Conservation (phyloP, 2,888 invertebrate genomes). For the Hydrotaea diabolus region DNA sequence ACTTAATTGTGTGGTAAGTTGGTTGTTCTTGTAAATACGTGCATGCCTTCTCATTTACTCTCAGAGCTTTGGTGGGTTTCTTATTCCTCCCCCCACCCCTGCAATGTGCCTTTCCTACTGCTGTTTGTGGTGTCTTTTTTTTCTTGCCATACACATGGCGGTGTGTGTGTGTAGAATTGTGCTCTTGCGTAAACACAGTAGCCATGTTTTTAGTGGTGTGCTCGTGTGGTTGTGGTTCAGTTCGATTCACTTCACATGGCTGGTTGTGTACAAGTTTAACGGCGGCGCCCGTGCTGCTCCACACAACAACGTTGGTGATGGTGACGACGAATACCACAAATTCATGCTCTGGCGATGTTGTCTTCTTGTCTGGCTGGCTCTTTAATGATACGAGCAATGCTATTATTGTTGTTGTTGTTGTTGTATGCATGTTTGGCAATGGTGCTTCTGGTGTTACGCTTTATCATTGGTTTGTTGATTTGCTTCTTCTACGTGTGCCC, state of each 20-base stretch:
- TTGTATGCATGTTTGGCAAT: constrained; percentile 51
- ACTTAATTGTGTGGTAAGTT: constrained; percentile 7
- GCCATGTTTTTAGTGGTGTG: constrained; percentile 64
- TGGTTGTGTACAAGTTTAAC: constrained; percentile 23
- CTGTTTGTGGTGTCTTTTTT: not conserved
- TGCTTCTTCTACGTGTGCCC: constrained; percentile 18
- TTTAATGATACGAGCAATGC: no score
- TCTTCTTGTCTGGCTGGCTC: not conserved
- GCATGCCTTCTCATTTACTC: constrained; percentile 20
- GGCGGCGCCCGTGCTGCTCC: constrained; percentile 27
- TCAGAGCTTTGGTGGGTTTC: constrained; percentile 19
- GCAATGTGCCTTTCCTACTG: not conserved
- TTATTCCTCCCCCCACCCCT: not conserved
- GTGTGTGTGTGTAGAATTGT: not conserved
- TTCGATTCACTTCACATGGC: constrained; percentile 9
- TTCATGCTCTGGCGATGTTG: constrained; percentile 20
- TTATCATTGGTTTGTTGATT: constrained; percentile 76
- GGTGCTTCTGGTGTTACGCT: constrained; percentile 79
- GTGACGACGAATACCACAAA: constrained; percentile 11
- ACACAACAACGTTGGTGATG: not conserved
- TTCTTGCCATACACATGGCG: not conserved
- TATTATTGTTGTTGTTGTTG: constrained; percentile 10
- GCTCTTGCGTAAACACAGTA: constrained; percentile 65
- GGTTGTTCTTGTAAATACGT: not conserved
- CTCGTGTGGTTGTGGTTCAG: no score